Conservation (phyloP, 2,113 vertebrate genomes). For the Sus scrofa region DNA sequence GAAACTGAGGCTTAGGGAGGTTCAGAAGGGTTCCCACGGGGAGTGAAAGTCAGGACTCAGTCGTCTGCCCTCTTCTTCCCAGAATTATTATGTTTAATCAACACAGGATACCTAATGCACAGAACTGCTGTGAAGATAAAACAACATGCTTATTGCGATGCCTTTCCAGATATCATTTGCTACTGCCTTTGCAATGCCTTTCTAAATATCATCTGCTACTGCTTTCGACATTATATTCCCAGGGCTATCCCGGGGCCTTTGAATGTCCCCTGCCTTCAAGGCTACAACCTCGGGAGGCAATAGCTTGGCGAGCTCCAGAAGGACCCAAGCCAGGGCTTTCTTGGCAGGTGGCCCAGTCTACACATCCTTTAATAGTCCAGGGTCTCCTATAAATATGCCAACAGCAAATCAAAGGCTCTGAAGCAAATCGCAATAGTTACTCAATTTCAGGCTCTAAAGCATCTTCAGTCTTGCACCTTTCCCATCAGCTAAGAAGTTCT, state of each 20-base stretch:
- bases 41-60: background rate
- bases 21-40: background rate
- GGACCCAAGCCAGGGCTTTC: slow-evolving; percentile 54
- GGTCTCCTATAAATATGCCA: slow-evolving; percentile 76
- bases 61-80: background rate
- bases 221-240: background rate
- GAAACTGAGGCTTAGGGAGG: background rate
- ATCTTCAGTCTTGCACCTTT: slow-evolving; percentile 50
- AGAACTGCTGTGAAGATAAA: background rate
- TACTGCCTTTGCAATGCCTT: background rate
- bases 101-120: fast-evolving
- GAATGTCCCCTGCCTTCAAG: slow-evolving; percentile 7
- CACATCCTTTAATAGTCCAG: slow-evolving; percentile 65
- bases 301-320: slow-evolving; percentile 43
- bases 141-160: background rate
- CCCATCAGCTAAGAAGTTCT: slow-evolving; percentile 52
- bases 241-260: background rate
- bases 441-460: slow-evolving; percentile 79
- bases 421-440: slow-evolving; percentile 70
- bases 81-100: background rate
- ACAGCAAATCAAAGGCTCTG: slow-evolving; percentile 70
- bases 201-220: background rate
- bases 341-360: slow-evolving; percentile 70
- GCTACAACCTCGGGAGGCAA: slow-evolving; percentile 24
- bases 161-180: background rate